phyloP scores from a whole-genome alignment of 2,113 vertebrate genomes.

The Oncorhynchus kisutch region DNA sequence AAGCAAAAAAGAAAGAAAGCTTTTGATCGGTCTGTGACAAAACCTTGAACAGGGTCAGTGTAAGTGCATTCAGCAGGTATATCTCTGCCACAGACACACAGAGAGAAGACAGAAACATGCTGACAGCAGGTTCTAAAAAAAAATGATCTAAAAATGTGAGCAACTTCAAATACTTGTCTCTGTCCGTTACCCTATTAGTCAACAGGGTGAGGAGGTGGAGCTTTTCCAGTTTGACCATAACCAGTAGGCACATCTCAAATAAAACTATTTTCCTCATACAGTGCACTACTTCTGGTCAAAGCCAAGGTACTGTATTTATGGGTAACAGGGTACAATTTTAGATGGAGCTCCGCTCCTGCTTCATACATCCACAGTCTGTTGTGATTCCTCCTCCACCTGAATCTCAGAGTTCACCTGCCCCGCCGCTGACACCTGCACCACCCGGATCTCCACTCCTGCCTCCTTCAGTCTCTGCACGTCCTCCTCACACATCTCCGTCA shows the following conservation, averaged over 20 bases:
- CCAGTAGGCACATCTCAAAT: not conserved
- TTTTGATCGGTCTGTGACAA: too few species aligned
- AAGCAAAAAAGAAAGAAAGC: too few species aligned
- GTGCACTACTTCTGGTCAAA: conserved; percentile 4
- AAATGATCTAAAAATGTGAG: not conserved
- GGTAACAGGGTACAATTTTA: not conserved
- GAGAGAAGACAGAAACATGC: not conserved
- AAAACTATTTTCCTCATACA: not conserved
- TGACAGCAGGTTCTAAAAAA: not conserved
- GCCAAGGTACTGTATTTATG: not conserved
- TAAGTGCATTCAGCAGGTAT: too few species aligned
- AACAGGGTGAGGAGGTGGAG: not conserved
- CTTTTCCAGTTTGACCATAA: not conserved
- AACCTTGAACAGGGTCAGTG: too few species aligned
- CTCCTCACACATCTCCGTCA: conserved; percentile 81
- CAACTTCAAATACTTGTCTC: too few species aligned
- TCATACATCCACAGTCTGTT: conserved; percentile 50
- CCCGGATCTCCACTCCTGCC: conserved; percentile 74
- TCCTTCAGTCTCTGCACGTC: conserved; percentile 78
- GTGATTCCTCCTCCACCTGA: conserved; percentile 70
- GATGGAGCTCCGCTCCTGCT: not conserved
- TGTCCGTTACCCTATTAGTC: too few species aligned
- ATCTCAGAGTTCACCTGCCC: conserved; percentile 77
- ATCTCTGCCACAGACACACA: too few species aligned
- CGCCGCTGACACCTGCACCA: conserved; percentile 63